Conservation (phyloP, 2,113 vertebrate species). For the Ptilonorhynchus violaceus region DNA sequence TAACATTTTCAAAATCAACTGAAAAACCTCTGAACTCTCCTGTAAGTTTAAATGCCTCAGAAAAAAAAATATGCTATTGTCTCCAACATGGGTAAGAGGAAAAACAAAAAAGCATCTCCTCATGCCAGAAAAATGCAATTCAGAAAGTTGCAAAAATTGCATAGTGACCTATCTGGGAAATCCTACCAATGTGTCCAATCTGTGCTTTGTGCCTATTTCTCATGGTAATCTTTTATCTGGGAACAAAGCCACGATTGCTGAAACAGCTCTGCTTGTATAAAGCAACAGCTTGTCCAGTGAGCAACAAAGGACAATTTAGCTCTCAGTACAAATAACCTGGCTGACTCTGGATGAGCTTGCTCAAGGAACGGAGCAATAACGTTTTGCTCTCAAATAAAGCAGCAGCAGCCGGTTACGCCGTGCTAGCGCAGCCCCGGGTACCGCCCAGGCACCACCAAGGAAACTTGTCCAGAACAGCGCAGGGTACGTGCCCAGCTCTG, state of each 20-base stretch:
- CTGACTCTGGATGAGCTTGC: not conserved
- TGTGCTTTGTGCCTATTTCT: not conserved
- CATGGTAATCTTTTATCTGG: constrained; percentile 3
- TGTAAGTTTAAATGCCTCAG: not conserved
- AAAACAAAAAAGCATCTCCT: not conserved
- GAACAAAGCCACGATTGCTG: not conserved
- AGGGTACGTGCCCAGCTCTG: not conserved
- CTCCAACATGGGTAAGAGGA: not conserved
- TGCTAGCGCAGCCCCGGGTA: not conserved
- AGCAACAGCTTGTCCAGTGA: not conserved
- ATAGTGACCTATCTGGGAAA: not conserved
- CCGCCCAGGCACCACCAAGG: accelerated
- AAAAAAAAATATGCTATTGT: not conserved
- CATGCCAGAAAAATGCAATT: not conserved
- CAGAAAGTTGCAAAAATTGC: not conserved
- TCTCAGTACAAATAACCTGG: not conserved
- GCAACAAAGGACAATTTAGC: not conserved
- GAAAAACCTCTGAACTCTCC: not conserved
- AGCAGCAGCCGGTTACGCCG: accelerated
- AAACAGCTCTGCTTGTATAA: not conserved
- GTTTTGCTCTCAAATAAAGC: not conserved
- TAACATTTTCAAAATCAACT: not conserved
- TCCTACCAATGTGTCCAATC: not conserved
- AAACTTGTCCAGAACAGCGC: not conserved
- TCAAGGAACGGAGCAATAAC: not conserved